phyloP scores from a whole-genome alignment of 1,140 invertebrate genomes.

The Mya arenaria region DNA sequence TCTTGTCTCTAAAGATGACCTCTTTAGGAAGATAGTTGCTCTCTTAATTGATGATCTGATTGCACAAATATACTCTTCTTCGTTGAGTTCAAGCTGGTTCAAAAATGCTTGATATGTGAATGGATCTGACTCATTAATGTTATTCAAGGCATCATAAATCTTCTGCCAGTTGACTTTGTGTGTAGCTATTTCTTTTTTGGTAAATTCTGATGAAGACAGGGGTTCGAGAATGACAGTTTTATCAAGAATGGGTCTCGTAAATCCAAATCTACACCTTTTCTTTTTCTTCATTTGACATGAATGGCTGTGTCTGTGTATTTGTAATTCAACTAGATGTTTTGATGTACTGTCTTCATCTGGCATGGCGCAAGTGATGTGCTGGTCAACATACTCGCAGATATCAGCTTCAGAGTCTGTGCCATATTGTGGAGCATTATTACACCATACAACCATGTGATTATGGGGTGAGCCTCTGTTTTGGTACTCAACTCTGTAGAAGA shows the following conservation, averaged over 20 bases:
- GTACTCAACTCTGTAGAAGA: slow-evolving; percentile 78
- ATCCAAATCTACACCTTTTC: slow-evolving; percentile 58
- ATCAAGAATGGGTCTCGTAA: slow-evolving; percentile 55
- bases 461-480: slow-evolving; percentile 81
- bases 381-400: slow-evolving; percentile 54
- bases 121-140: neutral
- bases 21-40: slow-evolving; percentile 55
- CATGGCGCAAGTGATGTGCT: slow-evolving; percentile 40
- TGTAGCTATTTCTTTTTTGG: neutral
- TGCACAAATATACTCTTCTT: slow-evolving; percentile 46
- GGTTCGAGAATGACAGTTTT: slow-evolving; percentile 49
- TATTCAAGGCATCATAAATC: slow-evolving; percentile 30
- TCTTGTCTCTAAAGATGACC: slow-evolving; percentile 35
- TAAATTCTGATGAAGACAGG: slow-evolving; percentile 27
- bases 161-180: slow-evolving; percentile 5
- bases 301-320: slow-evolving; percentile 58
- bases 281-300: slow-evolving; percentile 51
- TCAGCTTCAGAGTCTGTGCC: slow-evolving; percentile 34
- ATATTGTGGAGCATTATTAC: slow-evolving; percentile 74
- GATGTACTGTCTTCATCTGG: slow-evolving; percentile 19
- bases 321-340: slow-evolving; percentile 42
- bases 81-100: slow-evolving; percentile 30
- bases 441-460: slow-evolving; percentile 79
- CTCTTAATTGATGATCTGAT: slow-evolving; percentile 44
- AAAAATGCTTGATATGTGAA: slow-evolving; percentile 42